phyloP scores from a whole-genome alignment of 2,113 vertebrate genomes.

The Forbesichthys papilliferus region DNA sequence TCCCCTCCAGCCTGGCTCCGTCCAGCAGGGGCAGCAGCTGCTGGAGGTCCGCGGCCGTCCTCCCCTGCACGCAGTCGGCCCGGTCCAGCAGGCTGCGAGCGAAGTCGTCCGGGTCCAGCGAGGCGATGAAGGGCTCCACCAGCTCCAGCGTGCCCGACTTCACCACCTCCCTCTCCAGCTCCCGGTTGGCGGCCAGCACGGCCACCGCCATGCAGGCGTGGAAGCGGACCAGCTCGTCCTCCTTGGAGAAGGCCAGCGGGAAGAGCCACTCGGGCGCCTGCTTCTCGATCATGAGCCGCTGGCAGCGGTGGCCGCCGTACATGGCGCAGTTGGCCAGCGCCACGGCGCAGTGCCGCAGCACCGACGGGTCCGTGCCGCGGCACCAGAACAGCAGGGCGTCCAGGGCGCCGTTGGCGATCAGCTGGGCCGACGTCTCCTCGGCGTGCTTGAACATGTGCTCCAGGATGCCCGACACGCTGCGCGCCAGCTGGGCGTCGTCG shows the following conservation, averaged over 20 bases:
- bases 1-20: conserved; percentile 88
- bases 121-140: conserved; percentile 94
- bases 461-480: conserved; percentile 88
- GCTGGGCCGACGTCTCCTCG: conserved; percentile 88
- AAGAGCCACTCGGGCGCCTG: conserved; percentile 94
- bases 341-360: conserved; percentile 92
- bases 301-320: conserved; percentile 89
- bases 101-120: conserved; percentile 87
- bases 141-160: conserved; percentile 92
- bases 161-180: conserved; percentile 95
- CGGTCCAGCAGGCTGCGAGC: conserved; percentile 85
- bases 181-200: conserved; percentile 89
- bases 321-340: conserved; percentile 96
- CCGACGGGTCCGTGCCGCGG: conserved; percentile 83
- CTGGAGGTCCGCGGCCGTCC: conserved; percentile 89
- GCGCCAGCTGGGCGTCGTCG: conserved; percentile 84
- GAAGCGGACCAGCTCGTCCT: conserved; percentile 89
- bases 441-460: conserved; percentile 99
- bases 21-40: conserved; percentile 88
- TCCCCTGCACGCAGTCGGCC: conserved; percentile 87
- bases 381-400: conserved; percentile 95
- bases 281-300: conserved; percentile 94
- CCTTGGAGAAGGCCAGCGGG: conserved; percentile 92
- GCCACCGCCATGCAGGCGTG: conserved; percentile 92
- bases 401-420: conserved; percentile 88